Conservation (phyloP, 2,113 vertebrate species). For the Neoarius graeffei region DNA sequence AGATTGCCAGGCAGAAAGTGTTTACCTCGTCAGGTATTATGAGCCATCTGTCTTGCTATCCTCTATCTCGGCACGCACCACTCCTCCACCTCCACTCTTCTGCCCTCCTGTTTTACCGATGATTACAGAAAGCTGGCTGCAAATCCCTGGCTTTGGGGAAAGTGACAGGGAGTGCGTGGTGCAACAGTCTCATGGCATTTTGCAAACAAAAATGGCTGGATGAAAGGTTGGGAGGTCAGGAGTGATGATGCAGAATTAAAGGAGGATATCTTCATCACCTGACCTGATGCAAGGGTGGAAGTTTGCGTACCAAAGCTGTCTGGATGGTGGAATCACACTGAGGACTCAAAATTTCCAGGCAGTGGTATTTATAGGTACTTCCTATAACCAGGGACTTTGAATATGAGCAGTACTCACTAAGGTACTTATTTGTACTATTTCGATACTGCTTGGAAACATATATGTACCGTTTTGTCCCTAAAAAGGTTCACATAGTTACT, state of each 20-base stretch:
- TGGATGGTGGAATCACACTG: not conserved
- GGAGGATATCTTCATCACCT: conserved; percentile 40
- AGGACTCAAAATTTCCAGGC: not conserved
- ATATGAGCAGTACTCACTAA: not conserved
- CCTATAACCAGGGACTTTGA: not conserved
- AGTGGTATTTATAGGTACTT: not conserved
- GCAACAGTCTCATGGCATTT: conserved; percentile 18
- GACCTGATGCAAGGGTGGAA: not conserved
- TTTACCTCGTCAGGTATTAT: conserved; percentile 31
- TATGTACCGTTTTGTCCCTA: too few relatives aligned
- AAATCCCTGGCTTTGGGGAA: conserved; percentile 38
- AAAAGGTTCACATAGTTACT: too few relatives aligned
- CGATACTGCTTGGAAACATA: too few relatives aligned
- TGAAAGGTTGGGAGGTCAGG: conserved; percentile 17
- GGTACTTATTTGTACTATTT: too few relatives aligned
- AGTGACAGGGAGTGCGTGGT: conserved; percentile 42
- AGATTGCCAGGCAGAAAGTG: conserved; percentile 16
- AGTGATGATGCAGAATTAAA: conserved; percentile 43
- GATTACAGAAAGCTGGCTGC: conserved; percentile 43
- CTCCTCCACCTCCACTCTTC: conserved; percentile 3
- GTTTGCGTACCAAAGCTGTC: not conserved
- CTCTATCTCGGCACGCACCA: not conserved
- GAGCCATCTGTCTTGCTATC: conserved; percentile 24
- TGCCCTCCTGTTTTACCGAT: conserved; percentile 35
- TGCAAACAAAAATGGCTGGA: conserved; percentile 31